Conservation (phyloP, 1,140 invertebrate genomes). For the Pogonomyrmex barbatus region DNA sequence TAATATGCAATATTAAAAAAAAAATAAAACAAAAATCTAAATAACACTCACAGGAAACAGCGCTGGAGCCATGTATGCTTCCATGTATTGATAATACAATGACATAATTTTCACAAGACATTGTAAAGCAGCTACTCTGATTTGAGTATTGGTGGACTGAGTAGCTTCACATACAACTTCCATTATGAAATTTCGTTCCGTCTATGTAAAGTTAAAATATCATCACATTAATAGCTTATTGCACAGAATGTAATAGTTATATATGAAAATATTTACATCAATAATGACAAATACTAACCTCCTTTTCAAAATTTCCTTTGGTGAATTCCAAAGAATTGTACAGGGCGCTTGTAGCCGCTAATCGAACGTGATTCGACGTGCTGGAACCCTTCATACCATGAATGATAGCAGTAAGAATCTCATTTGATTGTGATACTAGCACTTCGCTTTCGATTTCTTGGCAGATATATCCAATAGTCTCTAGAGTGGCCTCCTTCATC, state of each 20-base stretch:
- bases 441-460: constrained; percentile 96
- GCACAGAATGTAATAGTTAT: neutral
- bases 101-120: constrained; percentile 99
- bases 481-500: constrained; percentile 97
- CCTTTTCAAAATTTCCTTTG: constrained; percentile 98
- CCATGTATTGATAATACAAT: constrained; percentile 99
- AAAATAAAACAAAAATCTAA: constrained; percentile 3
- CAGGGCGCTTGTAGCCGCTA: constrained; percentile 98
- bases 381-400: constrained; percentile 97
- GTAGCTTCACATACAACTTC: constrained; percentile 98
- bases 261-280: neutral
- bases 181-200: constrained; percentile 99
- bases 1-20: neutral
- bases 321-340: constrained; percentile 99
- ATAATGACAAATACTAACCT: constrained; percentile 86
- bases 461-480: constrained; percentile 96
- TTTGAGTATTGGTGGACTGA: constrained; percentile 94
- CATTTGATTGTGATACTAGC: constrained; percentile 96
- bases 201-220: constrained; percentile 83
- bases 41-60: constrained; percentile 94
- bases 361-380: constrained; percentile 93
- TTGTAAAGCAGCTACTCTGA: constrained; percentile 97
- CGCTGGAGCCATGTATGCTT: constrained; percentile 98
- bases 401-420: constrained; percentile 99
- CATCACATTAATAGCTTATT: neutral